phyloP scores from a whole-genome alignment of 1,140 invertebrate species.

The Drosophila hydei region DNA sequence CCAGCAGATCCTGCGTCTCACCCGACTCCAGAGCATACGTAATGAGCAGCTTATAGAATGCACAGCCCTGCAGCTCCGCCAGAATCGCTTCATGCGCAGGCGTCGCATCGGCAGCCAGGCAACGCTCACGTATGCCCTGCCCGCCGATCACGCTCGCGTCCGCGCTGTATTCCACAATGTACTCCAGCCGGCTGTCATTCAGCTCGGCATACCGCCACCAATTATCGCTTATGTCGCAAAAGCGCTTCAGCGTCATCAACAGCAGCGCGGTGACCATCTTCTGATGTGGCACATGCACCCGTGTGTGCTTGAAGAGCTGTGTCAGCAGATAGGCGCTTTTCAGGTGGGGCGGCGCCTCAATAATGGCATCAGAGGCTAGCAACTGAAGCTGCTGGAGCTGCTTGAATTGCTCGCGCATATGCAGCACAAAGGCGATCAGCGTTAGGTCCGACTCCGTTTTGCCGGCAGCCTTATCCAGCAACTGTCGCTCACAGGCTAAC shows the following conservation, averaged over 20 bases:
- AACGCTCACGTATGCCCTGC: slow-evolving; percentile 12
- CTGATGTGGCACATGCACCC: slow-evolving; percentile 31
- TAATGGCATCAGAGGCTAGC: slow-evolving; percentile 23
- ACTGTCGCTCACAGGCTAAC: slow-evolving; percentile 45
- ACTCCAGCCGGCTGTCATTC: slow-evolving; percentile 69
- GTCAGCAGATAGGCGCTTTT: slow-evolving; percentile 59
- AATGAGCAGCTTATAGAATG: slow-evolving; percentile 56
- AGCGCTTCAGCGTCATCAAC: slow-evolving; percentile 48
- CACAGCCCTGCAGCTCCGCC: slow-evolving; percentile 28
- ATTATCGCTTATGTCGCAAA: slow-evolving; percentile 67
- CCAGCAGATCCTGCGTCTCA: slow-evolving; percentile 69
- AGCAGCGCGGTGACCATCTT: slow-evolving; percentile 52
- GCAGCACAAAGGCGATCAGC: slow-evolving; percentile 41
- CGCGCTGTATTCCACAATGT: slow-evolving; percentile 54
- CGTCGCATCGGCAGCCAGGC: neutral
- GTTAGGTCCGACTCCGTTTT: slow-evolving; percentile 22
- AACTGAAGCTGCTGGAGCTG: slow-evolving; percentile 32
- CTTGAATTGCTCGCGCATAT: slow-evolving; percentile 45
- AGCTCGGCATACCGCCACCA: slow-evolving; percentile 73
- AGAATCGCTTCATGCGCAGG: slow-evolving; percentile 13
- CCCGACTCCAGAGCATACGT: slow-evolving; percentile 66
- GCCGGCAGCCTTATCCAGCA: slow-evolving; percentile 17
- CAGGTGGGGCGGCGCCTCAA: slow-evolving; percentile 56
- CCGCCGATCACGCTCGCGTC: neutral
- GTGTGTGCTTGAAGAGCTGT: slow-evolving; percentile 39